Evolutionary conservation across 2,113 vertebrate genomes (phyloP).

Genomic region (Ramphastos sulfuratus): DNA sequence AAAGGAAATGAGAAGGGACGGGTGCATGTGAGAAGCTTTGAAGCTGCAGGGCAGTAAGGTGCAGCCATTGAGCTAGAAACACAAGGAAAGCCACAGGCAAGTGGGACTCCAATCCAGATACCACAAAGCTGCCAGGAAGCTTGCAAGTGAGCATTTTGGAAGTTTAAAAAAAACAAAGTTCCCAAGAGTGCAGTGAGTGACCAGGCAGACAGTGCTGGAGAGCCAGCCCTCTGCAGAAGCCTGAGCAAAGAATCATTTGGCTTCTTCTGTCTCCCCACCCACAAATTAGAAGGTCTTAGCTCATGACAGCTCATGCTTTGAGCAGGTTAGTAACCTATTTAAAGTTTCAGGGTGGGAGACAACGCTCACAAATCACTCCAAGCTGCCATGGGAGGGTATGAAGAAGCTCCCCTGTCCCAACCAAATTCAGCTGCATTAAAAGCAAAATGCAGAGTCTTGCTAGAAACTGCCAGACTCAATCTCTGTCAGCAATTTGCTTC

Average conservation of each 20-base stretch:
- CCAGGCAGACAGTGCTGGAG: fast-evolving
- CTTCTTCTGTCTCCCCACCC: background rate
- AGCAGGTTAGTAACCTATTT: background rate
- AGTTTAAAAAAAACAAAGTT: background rate
- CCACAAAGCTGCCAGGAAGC: background rate
- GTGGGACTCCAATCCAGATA: background rate
- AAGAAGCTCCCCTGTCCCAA: background rate
- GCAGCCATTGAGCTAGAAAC: background rate
- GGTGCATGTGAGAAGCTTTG: background rate
- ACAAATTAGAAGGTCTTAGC: background rate
- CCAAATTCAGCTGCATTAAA: background rate
- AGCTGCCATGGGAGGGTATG: background rate
- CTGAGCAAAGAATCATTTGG: background rate
- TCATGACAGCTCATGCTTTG: background rate
- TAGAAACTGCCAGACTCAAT: background rate
- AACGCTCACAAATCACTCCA: background rate
- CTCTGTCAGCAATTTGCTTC: background rate
- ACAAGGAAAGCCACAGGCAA: background rate
- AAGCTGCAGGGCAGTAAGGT: background rate
- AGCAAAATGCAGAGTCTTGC: background rate
- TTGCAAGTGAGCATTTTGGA: background rate
- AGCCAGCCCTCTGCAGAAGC: background rate
- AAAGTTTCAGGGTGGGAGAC: background rate
- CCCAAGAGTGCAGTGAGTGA: background rate
- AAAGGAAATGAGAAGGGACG: background rate